These are phyloP conservation scores for Amazona guildingii DNA, from an alignment of 2,113 vertebrate species.

Conservation along the genomic window DNA sequence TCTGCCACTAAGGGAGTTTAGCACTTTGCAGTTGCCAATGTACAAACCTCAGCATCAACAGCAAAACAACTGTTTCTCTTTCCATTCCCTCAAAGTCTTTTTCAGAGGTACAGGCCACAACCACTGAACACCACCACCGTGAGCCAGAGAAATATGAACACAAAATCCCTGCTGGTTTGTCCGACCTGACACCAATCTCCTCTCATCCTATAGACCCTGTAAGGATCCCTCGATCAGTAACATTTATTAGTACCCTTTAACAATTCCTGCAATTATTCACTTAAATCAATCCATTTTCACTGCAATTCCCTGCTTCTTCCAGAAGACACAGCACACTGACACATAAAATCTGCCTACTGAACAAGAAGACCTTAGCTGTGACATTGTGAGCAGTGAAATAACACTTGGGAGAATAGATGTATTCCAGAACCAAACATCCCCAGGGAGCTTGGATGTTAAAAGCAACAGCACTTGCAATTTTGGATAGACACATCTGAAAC, in stretches of 20 bases:
- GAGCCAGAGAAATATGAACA: background rate
- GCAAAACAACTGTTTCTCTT: background rate
- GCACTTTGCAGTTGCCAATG: background rate
- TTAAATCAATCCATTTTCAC: constrained; percentile 9
- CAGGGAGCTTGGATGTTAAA: constrained; percentile 39
- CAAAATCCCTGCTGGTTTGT: background rate
- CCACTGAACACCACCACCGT: background rate
- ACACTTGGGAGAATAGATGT: constrained; percentile 25
- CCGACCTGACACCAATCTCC: background rate
- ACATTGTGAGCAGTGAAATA: constrained; percentile 38
- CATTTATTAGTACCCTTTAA: constrained; percentile 23
- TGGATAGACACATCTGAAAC: constrained; percentile 10
- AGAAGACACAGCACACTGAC: background rate
- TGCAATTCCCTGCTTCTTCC: background rate
- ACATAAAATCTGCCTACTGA: constrained; percentile 46
- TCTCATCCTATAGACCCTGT: background rate
- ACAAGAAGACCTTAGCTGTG: constrained; percentile 31
- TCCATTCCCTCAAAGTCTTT: background rate
- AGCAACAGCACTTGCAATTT: constrained; percentile 41
- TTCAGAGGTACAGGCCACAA: background rate
- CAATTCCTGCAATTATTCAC: constrained; percentile 19
- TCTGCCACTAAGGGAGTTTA: background rate
- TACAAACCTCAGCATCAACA: background rate
- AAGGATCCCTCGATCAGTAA: background rate
- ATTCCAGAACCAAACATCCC: constrained; percentile 55